Conservation (phyloP, 2,888 invertebrate species). For the Orgyia antiqua region DNA sequence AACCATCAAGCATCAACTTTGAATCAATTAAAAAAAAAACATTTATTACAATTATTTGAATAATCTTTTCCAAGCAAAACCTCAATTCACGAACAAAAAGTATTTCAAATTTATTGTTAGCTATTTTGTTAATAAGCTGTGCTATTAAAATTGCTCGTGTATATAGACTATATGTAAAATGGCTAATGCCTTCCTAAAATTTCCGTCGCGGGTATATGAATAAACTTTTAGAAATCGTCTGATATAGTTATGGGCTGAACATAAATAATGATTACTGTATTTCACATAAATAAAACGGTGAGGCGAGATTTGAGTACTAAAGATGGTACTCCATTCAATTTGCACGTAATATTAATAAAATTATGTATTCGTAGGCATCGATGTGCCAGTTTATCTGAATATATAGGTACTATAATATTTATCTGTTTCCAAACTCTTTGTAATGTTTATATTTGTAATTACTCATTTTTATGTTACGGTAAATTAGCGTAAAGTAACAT, state of each 20-base stretch:
- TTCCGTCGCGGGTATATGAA: conserved; percentile 10
- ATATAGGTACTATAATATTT: conserved; percentile 18
- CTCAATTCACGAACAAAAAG: too few species aligned
- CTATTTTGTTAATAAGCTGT: too few species aligned
- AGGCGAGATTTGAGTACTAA: conserved; percentile 18
- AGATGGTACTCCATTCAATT: conserved; percentile 1
- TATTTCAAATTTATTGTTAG: too few species aligned
- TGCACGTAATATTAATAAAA: conserved; percentile 11
- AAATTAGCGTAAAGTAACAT: conserved; percentile 9
- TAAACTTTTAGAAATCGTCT: conserved; percentile 17
- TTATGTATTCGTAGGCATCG: conserved; percentile 19
- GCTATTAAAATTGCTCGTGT: too few species aligned
- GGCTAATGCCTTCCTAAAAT: conserved; percentile 3
- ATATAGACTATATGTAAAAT: conserved; percentile 11
- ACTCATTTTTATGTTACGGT: conserved; percentile 10
- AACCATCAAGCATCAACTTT: too few species aligned
- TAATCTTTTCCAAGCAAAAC: too few species aligned
- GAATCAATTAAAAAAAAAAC: too few species aligned
- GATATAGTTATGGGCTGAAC: conserved; percentile 12
- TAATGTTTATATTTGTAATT: conserved; percentile 12
- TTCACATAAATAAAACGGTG: conserved; percentile 13
- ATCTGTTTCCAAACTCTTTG: conserved; percentile 19
- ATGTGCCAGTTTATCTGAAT: conserved; percentile 22
- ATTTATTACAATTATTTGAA: too few species aligned
- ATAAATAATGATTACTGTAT: conserved; percentile 10